Base-by-base conservation (phyloP, 2,888 invertebrate species). In the Cephus sareptanus region DNA sequence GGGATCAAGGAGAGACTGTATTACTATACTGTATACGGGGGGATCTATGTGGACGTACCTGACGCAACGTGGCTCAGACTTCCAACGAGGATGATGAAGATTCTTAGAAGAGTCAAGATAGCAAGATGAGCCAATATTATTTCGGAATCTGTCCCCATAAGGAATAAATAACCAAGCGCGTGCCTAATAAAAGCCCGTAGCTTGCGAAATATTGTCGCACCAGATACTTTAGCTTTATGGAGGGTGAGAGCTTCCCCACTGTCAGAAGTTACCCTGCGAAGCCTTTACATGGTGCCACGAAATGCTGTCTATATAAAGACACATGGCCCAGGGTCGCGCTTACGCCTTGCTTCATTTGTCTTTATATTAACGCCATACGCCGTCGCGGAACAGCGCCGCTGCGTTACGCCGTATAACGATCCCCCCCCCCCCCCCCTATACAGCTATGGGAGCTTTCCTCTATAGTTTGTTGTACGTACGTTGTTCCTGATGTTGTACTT, bases 291-390 rank as follows among this genome's bases (percentile, higher is more conserved):
- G 83, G 83, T 83, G 86, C 81, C 80, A 82, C 82, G 84, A 80
- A 81, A 83, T 84, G 82, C 82, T 83, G 84, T 86, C 85, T 85
- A 85, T 87, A 87, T 89, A 88, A 87, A 89, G 89, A 89, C 89
- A 88, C 87, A 89, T 88, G 87, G 87, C 87, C 77, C 75, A 81
- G 73, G 76, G 76, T 76, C 81, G 79, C 79, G 73, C 79, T 77
- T 75, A 79, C 83, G 83, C 82, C 81, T 86, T 82, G 89, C 87
- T 89, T 90, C 91, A 90, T 91, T 90, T 90, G 90, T 90, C 90
- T 84, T 85, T 82, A 85, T 85, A 89, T 89, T 89, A 88, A 86
- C 88, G 83, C 83, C 82, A 83, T 77, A 76, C 71, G 71, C 71
- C 71, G 71, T 71, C 31, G 15, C 71, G 71, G 71, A 71, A 34